phyloP scores from a whole-genome alignment of 2,888 invertebrate genomes.

The Euplexia lucipara region DNA sequence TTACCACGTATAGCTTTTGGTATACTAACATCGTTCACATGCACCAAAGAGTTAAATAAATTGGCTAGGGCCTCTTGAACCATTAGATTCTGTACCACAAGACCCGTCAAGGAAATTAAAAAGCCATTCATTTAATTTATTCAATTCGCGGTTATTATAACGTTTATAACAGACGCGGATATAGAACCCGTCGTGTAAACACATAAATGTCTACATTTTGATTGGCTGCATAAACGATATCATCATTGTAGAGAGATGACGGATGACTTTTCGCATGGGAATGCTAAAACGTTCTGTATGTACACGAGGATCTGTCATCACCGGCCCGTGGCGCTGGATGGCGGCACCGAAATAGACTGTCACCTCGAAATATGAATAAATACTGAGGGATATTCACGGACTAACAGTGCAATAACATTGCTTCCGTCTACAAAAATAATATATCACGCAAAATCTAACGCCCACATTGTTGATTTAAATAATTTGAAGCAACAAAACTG shows the following conservation, averaged over 20 bases:
- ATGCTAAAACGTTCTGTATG: conserved; percentile 58
- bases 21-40: neutral
- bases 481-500: conserved; percentile 43
- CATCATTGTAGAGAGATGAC: conserved; percentile 38
- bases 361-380: conserved; percentile 82
- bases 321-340: conserved; percentile 62
- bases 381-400: conserved; percentile 65
- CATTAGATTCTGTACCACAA: neutral
- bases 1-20: neutral
- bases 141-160: conserved; percentile 40
- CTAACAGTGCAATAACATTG: conserved; percentile 70
- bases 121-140: conserved; percentile 40
- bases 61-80: neutral
- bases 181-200: conserved; percentile 45
- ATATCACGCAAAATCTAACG: conserved; percentile 48
- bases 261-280: conserved; percentile 45
- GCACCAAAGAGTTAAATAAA: neutral
- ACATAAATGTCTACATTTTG: conserved; percentile 35
- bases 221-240: conserved; percentile 31
- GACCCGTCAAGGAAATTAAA: conserved; percentile 26
- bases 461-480: conserved; percentile 53
- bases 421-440: conserved; percentile 66
- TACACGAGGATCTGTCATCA: conserved; percentile 69
- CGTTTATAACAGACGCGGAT: conserved; percentile 50
- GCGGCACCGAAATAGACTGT: conserved; percentile 77